Conservation (phyloP, 2,888 invertebrate species). For the Drosophila melanosoma region DNA sequence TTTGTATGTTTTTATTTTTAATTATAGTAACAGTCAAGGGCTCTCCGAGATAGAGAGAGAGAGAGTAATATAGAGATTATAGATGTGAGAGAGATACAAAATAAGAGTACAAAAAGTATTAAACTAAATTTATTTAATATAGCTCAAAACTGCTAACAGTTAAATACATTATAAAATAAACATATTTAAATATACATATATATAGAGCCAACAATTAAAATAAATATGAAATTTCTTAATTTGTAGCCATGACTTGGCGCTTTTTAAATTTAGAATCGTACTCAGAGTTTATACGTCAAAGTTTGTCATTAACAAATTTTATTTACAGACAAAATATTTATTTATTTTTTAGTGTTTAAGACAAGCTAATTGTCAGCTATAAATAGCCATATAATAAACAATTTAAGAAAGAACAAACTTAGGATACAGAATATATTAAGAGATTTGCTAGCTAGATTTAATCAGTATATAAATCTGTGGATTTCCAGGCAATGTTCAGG, state of each 20-base stretch:
- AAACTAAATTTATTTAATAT: background rate
- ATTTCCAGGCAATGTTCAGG: background rate
- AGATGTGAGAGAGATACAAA: background rate
- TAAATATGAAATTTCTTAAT: background rate
- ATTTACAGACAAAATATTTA: background rate
- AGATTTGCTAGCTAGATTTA: background rate
- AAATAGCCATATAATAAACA: background rate
- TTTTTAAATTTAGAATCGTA: background rate
- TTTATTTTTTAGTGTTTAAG: background rate
- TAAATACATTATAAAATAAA: too few relatives aligned
- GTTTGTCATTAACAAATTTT: background rate
- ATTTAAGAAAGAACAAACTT: background rate
- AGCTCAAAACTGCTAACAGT: background rate
- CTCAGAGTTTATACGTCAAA: background rate
- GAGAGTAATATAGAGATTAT: background rate
- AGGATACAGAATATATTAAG: background rate
- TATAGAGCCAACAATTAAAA: background rate
- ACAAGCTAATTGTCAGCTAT: background rate
- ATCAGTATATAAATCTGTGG: background rate
- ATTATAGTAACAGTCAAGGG: slow-evolving; percentile 6
- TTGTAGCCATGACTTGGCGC: background rate
- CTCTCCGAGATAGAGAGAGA: background rate
- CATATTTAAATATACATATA: background rate
- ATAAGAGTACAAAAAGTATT: background rate
- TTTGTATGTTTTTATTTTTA: slow-evolving; percentile 7